phyloP scores from a whole-genome alignment of 2,797 vertebrate species.

The Clarias pachynema region DNA sequence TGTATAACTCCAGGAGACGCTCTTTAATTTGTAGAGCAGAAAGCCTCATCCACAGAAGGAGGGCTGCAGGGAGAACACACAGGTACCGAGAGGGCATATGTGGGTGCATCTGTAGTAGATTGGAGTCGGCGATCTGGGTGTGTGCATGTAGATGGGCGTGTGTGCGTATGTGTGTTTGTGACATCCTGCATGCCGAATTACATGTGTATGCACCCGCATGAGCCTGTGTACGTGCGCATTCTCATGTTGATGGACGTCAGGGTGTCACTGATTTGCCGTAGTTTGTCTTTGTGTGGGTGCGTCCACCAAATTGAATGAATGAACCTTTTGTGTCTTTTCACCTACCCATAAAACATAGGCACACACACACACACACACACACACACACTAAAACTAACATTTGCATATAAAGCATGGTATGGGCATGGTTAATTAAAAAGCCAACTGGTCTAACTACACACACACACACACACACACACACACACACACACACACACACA shows the following conservation, averaged over 20 bases:
- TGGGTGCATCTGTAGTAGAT: not conserved
- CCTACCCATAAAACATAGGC: not conserved
- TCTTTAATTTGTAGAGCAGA: conserved; percentile 94
- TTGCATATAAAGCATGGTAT: not conserved
- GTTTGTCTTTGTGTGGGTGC: not conserved
- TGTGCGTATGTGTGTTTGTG: not conserved
- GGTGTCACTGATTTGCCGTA: not conserved
- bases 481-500: not conserved
- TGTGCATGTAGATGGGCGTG: conserved; percentile 11
- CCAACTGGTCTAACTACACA: not conserved
- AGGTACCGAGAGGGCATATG: conserved; percentile 64
- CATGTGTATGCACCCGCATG: not conserved
- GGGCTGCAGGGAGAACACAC: conserved; percentile 84
- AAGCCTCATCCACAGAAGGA: conserved; percentile 91
- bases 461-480: not conserved
- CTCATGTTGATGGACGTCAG: not conserved
- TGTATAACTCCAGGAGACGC: conserved; percentile 80
- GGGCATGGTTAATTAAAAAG: not conserved
- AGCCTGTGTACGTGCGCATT: too few species aligned
- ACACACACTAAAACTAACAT: not conserved
- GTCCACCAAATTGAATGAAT: not conserved
- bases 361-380: too few species aligned
- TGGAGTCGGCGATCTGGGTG: not conserved
- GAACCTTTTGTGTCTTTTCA: not conserved
- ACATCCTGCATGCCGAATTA: not conserved